phyloP scores from a whole-genome alignment of 2,888 invertebrate species.

The Zaprionus bogoriensis region DNA sequence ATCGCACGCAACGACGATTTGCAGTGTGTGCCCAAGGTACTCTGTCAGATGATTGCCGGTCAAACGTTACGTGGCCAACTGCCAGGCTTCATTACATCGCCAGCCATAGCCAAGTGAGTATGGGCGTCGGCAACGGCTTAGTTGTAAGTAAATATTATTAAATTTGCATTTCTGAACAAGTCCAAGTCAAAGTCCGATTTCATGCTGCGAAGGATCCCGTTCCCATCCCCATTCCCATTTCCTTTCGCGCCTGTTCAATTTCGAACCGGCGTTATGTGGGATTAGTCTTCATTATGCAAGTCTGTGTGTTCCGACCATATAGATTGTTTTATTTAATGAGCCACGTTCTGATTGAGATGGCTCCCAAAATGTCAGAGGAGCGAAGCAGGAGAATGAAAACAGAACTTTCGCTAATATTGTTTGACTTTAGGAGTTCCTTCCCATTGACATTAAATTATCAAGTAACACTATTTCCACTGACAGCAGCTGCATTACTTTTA shows the following conservation, averaged over 20 bases:
- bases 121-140: slow-evolving; percentile 42
- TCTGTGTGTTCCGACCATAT: slow-evolving; percentile 48
- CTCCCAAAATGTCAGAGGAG: background rate
- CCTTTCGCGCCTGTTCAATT: slow-evolving; percentile 6
- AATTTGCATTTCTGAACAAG: slow-evolving; percentile 61
- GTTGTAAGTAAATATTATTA: slow-evolving; percentile 76
- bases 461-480: too few species aligned
- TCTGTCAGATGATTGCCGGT: slow-evolving; percentile 89
- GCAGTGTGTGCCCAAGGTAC: slow-evolving; percentile 90
- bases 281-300: slow-evolving; percentile 74
- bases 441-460: slow-evolving; percentile 63
- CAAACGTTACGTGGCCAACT: slow-evolving; percentile 81
- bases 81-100: slow-evolving; percentile 81
- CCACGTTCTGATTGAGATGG: slow-evolving; percentile 46
- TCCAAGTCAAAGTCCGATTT: background rate
- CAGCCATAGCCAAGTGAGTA: slow-evolving; percentile 82
- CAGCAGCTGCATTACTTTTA: too few species aligned
- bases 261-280: slow-evolving; percentile 61
- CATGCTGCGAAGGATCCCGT: too few species aligned
- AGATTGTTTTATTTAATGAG: slow-evolving; percentile 70
- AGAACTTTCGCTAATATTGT: too few species aligned
- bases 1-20: slow-evolving; percentile 89
- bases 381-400: slow-evolving; percentile 60
- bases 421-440: slow-evolving; percentile 38
- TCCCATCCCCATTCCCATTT: too few species aligned